Evolutionary conservation across 2,797 vertebrate genomes (phyloP), one percentile per base, ranked within the genome.

Genomic region (Typhlichthys eigenmanni): DNA sequence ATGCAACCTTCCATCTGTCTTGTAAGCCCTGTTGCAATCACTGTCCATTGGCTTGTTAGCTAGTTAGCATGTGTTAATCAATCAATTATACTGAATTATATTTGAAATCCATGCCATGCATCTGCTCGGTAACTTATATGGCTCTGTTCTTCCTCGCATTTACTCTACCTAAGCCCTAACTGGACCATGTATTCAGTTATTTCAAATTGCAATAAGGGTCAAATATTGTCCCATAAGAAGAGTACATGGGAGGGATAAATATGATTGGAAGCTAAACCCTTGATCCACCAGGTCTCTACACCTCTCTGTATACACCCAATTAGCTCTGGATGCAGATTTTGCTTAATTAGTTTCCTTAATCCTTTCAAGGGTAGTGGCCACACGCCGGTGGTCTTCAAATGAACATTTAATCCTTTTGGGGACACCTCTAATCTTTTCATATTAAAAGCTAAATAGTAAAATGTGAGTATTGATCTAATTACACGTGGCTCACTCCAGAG

Each of bases 391-490:
- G 88, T 75, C 85, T 91, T 93, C 90, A 95, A 89, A 90, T 89
- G 68, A 89, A 88, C 72, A 81, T 77, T 62, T 85, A 91, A 90
- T 91, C 87, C 94, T 93, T 94, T 92, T 91, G 91, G 91, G 94
- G 94, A 92, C 92, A 90, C 92, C 89, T 92, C 93, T 96, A 96
- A 98, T 96, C 95, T 96, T 95, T 95, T 94, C 92, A 94, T 95
- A 95, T 96, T 94, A 95, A 95, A 95, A 94, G 94, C 92, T 93
- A 95, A 95, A 94, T 93, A 88, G 88, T 93, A 91, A 94, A 95
- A 96, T 94, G 94, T 91, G 92, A 94, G 92, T 94, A 95, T 95
- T 92, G 95, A 96, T 96, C 93, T 95, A 94, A 96, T 96, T 95
- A 94, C 92, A 91, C 84, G 80, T 82, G 82, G 71, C 93, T 94